A percentile compares a stretch with the other conserved stretches of the same genome.
Evolutionary conservation across 2,888 invertebrate genomes (phyloP).

Genomic region (Sericinus montela): DNA sequence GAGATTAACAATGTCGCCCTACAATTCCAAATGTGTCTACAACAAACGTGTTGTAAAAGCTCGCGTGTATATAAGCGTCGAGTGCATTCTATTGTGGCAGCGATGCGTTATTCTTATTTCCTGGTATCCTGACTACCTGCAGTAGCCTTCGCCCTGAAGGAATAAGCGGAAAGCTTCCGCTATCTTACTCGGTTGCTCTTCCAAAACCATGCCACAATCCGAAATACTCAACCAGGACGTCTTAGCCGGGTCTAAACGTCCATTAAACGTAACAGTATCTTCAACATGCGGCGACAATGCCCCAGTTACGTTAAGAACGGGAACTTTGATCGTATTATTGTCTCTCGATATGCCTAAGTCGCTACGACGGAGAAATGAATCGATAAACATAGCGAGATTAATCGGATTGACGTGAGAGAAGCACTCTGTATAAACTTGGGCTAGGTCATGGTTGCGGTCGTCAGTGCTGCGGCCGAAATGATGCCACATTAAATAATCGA

Average conservation of each 20-base stretch:
- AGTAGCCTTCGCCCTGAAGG: conserved; percentile 98
- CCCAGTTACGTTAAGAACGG: conserved; percentile 96
- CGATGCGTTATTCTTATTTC: conserved; percentile 7
- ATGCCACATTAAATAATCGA: conserved; percentile 99
- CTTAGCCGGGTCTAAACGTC: conserved; percentile 95
- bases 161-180: conserved; percentile 98
- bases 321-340: conserved; percentile 84
- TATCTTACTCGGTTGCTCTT: conserved; percentile 98
- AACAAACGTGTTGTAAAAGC: conserved; percentile 67
- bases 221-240: conserved; percentile 99
- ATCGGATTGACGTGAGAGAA: conserved; percentile 96
- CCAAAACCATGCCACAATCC: conserved; percentile 98
- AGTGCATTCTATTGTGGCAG: conserved; percentile 62
- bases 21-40: conserved; percentile 66
- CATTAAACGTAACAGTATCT: conserved; percentile 97
- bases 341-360: conserved; percentile 90
- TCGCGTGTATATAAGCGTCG: conserved; percentile 69
- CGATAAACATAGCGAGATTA: conserved; percentile 96
- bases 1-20: conserved; percentile 64
- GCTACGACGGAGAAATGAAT: conserved; percentile 93
- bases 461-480: conserved; percentile 96
- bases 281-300: conserved; percentile 96
- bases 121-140: conserved; percentile 79
- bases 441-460: conserved; percentile 95
- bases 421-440: conserved; percentile 95